These are phyloP conservation scores for Semnopithecus entellus DNA, from an alignment of 2,113 vertebrate species.

Conservation along the genomic window DNA sequence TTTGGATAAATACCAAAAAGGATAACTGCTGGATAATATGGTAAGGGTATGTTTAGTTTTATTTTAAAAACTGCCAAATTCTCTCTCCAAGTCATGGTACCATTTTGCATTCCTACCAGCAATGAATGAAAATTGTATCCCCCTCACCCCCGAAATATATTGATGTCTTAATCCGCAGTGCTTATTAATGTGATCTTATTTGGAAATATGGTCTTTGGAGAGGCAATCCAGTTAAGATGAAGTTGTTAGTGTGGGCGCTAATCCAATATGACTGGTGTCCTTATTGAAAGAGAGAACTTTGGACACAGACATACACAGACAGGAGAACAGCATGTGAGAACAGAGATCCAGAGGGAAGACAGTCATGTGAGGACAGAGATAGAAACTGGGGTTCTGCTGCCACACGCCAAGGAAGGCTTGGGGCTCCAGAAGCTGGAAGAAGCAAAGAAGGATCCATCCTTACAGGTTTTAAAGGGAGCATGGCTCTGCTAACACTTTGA, in stretches of 20 bases:
- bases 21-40: too few relatives aligned
- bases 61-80: too few relatives aligned
- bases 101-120: too few relatives aligned
- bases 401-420: neutral
- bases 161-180: rapidly evolving
- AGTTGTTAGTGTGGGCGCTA: neutral
- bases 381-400: neutral
- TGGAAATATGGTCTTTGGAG: neutral
- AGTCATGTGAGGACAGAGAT: neutral
- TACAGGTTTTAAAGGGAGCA: neutral
- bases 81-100: too few relatives aligned
- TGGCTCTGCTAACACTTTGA: neutral
- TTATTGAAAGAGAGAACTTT: neutral
- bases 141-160: neutral
- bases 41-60: too few relatives aligned
- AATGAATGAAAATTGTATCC: neutral
- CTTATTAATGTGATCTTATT: neutral
- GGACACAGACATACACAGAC: neutral
- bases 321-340: neutral
- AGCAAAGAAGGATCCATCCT: neutral
- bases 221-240: neutral
- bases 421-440: neutral
- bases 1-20: too few relatives aligned
- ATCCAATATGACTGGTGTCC: neutral
- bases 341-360: neutral